Percentiles rank a stretch among this genome's conserved stretches.
Conservation (phyloP, 2,113 vertebrate species). For the Silurus glanis region DNA sequence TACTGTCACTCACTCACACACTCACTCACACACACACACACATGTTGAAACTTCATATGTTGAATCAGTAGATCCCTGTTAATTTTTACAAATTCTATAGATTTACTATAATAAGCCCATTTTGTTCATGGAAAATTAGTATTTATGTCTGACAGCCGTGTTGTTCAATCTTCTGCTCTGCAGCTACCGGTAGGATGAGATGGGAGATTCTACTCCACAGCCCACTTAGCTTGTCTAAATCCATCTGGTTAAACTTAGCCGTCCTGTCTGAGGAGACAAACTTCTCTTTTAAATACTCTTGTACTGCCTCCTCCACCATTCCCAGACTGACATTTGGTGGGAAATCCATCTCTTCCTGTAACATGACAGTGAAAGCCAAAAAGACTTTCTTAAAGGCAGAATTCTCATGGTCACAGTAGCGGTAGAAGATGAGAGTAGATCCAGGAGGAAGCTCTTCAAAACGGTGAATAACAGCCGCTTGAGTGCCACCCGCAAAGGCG, state of each 20-base stretch:
- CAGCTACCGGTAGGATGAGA: slow-evolving; percentile 71
- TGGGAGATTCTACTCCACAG: slow-evolving; percentile 81
- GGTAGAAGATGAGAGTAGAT: slow-evolving; percentile 96
- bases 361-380: slow-evolving; percentile 85
- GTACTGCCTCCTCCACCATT: slow-evolving; percentile 84
- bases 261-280: slow-evolving; percentile 63
- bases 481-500: slow-evolving; percentile 74
- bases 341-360: slow-evolving; percentile 74
- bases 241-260: slow-evolving; percentile 70
- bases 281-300: slow-evolving; percentile 81
- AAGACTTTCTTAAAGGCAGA: slow-evolving; percentile 85
- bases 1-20: background rate
- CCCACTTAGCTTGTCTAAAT: slow-evolving; percentile 73
- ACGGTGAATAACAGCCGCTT: slow-evolving; percentile 82
- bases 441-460: slow-evolving; percentile 87
- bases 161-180: slow-evolving; percentile 58
- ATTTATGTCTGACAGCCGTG: slow-evolving; percentile 56
- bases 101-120: background rate
- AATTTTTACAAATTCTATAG: background rate
- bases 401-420: slow-evolving; percentile 93
- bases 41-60: background rate
- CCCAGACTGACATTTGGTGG: slow-evolving; percentile 63
- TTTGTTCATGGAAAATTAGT: slow-evolving; percentile 9
- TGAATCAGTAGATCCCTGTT: background rate
- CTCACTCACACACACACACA: background rate